Conservation (phyloP, 1,140 invertebrate genomes). For the Drosophila repleta region DNA sequence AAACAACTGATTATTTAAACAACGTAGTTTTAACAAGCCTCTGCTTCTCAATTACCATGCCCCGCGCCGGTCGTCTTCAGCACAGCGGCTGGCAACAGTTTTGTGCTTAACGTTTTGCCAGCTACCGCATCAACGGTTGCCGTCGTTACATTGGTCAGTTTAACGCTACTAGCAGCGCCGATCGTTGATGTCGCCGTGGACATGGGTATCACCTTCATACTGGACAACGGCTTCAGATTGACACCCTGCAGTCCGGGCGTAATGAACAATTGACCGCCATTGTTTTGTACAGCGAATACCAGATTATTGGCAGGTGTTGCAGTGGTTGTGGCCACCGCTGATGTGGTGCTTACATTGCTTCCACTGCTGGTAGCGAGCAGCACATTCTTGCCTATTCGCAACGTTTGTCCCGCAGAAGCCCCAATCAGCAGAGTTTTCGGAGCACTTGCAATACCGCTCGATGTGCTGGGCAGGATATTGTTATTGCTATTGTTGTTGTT, state of each 20-base stretch:
- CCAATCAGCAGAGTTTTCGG: conserved; percentile 73
- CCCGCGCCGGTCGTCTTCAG: conserved; percentile 58
- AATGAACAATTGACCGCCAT: conserved; percentile 86
- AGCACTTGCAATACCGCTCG: conserved; percentile 46
- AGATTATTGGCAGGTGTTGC: conserved; percentile 84
- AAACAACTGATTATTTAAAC: conserved; percentile 46
- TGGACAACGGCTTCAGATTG: conserved; percentile 88
- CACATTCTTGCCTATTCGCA: conserved; percentile 72
- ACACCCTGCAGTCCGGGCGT: conserved; percentile 86
- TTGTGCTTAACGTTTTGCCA: conserved; percentile 52
- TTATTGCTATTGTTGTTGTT: conserved; percentile 37
- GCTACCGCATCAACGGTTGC: conserved; percentile 22
- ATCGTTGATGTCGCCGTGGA: conserved; percentile 20
- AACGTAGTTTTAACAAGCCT: conserved; percentile 64
- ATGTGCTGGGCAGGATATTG: conserved; percentile 20
- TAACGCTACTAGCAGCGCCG: conserved; percentile 22
- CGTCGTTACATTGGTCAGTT: conserved; percentile 44
- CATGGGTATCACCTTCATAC: conserved; percentile 87
- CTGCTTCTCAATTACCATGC: conserved; percentile 63
- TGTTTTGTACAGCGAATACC: conserved; percentile 87
- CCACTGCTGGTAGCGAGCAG: conserved; percentile 41
- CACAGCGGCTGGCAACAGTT: conserved; percentile 58
- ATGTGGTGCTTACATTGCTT: conserved; percentile 26
- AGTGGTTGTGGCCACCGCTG: conserved; percentile 21
- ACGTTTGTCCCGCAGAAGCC: conserved; percentile 57